Evolutionary conservation across 2,797 vertebrate species (phyloP), one percentile per base, ranked within the genome.

Genomic region (Rousettus madagascariensis): DNA sequence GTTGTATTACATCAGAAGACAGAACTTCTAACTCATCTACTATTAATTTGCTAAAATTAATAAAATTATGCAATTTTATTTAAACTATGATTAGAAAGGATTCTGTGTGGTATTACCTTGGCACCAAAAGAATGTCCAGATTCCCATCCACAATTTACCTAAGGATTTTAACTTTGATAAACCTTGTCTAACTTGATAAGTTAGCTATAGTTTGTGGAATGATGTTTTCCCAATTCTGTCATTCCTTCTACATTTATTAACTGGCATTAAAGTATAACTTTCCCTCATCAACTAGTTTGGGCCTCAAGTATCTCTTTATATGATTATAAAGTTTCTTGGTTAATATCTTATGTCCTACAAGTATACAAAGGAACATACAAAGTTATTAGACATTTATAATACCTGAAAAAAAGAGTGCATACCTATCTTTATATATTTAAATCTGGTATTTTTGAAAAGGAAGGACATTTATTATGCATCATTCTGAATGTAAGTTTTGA

Each of bases 141-240:
- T 71, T 91, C 63, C 55, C 19, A n/a, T 49, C 15, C 80, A 72
- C n/a, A 6, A 91, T 36, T 93, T 78, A 36, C 43, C 61, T 43
- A 68, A 82, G 19, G 51, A 74, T 84, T 86, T 78, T 86, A 93
- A 68, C 36, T 7, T 57, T 89, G 86, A 83, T 72, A 82, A 68
- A 49, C 2, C 75, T 71, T 74, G 12, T 46, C 68, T 63, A 28
- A 84, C 65, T 38, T 9, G 38, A 24, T 87, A 74, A 28, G 17
- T 43, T 51, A 83, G 66, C 10, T 28, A 46, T 22, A 63, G 15
- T 79, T 90, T 90, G 11, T 75, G 19, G 93, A 75, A 66, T 63
- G 12, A 69, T 68, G 1, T 74, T 57, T 26, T 51, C 46, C 41
- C 63, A 33, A 63, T 90, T 94, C 57, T 92, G 16, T 72, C 59